Evolutionary conservation across 2,113 vertebrate species (phyloP).

Genomic region (Ancistrus triradiatus): DNA sequence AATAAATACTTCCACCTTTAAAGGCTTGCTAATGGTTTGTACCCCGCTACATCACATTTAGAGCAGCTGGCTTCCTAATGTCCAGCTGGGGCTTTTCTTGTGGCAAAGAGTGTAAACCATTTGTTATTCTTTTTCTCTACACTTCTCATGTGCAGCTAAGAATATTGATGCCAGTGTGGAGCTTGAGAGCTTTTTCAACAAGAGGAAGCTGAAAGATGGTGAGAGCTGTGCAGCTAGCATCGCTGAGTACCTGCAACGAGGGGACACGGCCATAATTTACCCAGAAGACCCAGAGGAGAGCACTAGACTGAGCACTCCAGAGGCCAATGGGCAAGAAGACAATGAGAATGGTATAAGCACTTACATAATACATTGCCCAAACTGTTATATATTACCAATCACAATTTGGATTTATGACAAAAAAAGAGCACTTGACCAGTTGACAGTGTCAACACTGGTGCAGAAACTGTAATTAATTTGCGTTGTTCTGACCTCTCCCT

Average conservation of each 20-base stretch:
- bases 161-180: conserved; percentile 80
- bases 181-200: conserved; percentile 85
- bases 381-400: no score
- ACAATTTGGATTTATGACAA: no score
- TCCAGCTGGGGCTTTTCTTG: conserved; percentile 32
- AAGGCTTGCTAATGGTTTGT: conserved; percentile 53
- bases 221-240: conserved; percentile 84
- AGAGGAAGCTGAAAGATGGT: conserved; percentile 83
- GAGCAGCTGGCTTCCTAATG: conserved; percentile 39
- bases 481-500: no score
- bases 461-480: no score
- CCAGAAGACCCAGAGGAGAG: conserved; percentile 94
- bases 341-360: conserved; percentile 85
- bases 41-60: conserved; percentile 50
- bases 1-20: conserved; percentile 58
- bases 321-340: conserved; percentile 86
- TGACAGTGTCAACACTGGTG: no score
- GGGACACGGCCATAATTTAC: conserved; percentile 94
- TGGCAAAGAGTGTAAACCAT: conserved; percentile 27
- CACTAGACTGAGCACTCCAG: conserved; percentile 85
- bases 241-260: conserved; percentile 88
- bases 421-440: no score
- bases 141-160: conserved; percentile 73
- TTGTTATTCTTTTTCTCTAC: conserved; percentile 9
- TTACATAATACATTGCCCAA: conserved; percentile 9